Evolutionary conservation across 2,113 vertebrate species (phyloP), one percentile per base, ranked within the genome.

Genomic region (Prinia subflava): DNA sequence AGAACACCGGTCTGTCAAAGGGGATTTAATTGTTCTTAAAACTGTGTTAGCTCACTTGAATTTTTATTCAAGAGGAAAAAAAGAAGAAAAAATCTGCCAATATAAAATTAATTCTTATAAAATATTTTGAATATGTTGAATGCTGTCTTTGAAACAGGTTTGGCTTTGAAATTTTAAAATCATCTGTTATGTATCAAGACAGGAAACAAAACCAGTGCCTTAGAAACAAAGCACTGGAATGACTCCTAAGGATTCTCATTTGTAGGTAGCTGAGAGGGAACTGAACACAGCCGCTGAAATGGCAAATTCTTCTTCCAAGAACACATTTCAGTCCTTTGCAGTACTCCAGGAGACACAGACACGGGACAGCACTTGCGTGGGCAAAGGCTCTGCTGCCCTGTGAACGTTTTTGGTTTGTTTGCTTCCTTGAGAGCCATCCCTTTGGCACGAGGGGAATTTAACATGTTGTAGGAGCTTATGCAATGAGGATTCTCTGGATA

Each of bases 361-460:
- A 76, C 4, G 20, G 85, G 37, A 59, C 20, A 42, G 28, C 25
- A 37, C 62, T 47, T 27, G 30, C 31, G 52, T 67, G 37, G 80
- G 83, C 85, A 81, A 92, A 81, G 79, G 76, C 83, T 82, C 81
- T 87, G 91, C 89, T 91, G 90, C 86, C 89, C 83, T 70, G 78
- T 2, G 0, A 73, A 28, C 0, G 1, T 6, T 74, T 71, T 12
- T 20, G 74, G 55, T 19, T 14, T 12, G 24, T 55, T 11, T 67
- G 69, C 65, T 75, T 46, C 56, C 28, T 4, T 7, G 28, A 83
- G 68, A 88, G 81, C 39, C 44, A 18, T 22, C 9, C 24, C 53
- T 62, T 39, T 15, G 64, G 69, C 52, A 67, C 3, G 7, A 83
- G 35, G 22, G 13, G 59, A 11, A 49, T 76, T 81, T 22, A 17